Evolutionary conservation across 2,888 invertebrate genomes (phyloP), one percentile per base, ranked within the genome.

Genomic region (Nephrocerus scutellatus): DNA sequence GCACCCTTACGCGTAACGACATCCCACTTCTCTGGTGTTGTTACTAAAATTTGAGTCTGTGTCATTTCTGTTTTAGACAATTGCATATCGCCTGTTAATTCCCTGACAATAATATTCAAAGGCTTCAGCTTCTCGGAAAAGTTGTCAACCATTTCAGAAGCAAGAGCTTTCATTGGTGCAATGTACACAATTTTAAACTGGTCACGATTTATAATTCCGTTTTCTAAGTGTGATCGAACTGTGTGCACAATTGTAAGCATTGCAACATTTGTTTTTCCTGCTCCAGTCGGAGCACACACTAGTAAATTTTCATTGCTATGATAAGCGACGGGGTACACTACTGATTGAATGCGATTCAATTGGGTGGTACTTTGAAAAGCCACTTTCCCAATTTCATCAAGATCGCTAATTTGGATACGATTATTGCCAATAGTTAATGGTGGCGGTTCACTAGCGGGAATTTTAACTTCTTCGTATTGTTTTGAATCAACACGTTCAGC

Each of bases 11-110:
- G 75, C 0, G 97, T 97, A 2, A 98, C 92, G 6, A 99, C 95
- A 65, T 99, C 98, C 97, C 98, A 98, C 60, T 99, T 99, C 70
- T 99, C 98, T 0, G 98, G 98, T 0, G 98, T 99, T 2, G 96
- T 92, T 2, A 99, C 90, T 30, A 99, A 76, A 84, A 98, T 93
- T 70, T 97, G 96, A 0, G 98, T 98, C 58, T 90, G 84, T 30
- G 83, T 78, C 43, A 99, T 91, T 69, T 99, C 97, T 5, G 79
- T 74, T 66, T 93, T 93, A 0, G 92, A 90, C 13, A 99, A 71
- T 55, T 95, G 92, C 89, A 97, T 98, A 63, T 99, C 98, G 12
- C 98, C 98, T 0, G 98, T 99, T 49, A 96, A 70, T 66, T 99
- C 98, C 36, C 83, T 75, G 0, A 99, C 97, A 1, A 71, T 60